Percentiles rank a stretch among this genome's conserved stretches.
These are phyloP conservation scores for Zaprionus obscuricornis DNA, from an alignment of 2,888 invertebrate genomes.

Conservation along the genomic window DNA sequence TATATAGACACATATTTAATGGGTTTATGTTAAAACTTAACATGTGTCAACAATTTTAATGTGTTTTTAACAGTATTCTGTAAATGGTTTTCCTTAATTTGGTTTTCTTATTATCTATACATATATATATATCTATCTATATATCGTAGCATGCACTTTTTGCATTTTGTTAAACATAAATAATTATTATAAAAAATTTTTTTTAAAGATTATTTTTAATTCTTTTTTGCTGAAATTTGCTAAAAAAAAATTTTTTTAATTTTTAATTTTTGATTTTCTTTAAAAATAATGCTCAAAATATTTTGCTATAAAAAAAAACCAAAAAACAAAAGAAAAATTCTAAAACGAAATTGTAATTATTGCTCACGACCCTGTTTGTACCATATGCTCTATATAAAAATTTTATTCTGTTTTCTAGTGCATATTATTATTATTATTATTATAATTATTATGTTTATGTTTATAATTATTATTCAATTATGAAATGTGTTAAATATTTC, in stretches of 20 bases:
- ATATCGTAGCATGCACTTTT: no score
- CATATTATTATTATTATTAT: no score
- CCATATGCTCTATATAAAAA: slow-evolving; percentile 32
- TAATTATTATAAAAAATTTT: no score
- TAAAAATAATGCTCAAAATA: slow-evolving; percentile 45
- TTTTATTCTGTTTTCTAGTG: slow-evolving; percentile 41
- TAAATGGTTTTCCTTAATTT: no score
- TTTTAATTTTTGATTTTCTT: slow-evolving; percentile 64
- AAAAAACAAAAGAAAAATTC: neutral
- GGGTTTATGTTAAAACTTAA: no score
- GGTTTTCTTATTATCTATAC: no score
- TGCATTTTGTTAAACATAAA: no score
- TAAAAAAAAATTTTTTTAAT: slow-evolving; percentile 4
- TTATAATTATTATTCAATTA: slow-evolving; percentile 32
- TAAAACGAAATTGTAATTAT: slow-evolving; percentile 32
- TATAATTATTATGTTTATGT: neutral
- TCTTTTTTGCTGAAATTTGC: slow-evolving; percentile 54
- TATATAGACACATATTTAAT: no score
- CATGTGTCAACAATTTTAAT: no score
- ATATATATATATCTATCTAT: no score
- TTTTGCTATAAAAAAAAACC: slow-evolving; percentile 17
- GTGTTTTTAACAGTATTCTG: no score
- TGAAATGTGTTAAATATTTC: slow-evolving; percentile 46
- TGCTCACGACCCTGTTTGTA: slow-evolving; percentile 24
- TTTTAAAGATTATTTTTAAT: slow-evolving; percentile 24